Base-by-base conservation (phyloP, 2,797 vertebrate genomes). In the Champsocephalus esox region DNA sequence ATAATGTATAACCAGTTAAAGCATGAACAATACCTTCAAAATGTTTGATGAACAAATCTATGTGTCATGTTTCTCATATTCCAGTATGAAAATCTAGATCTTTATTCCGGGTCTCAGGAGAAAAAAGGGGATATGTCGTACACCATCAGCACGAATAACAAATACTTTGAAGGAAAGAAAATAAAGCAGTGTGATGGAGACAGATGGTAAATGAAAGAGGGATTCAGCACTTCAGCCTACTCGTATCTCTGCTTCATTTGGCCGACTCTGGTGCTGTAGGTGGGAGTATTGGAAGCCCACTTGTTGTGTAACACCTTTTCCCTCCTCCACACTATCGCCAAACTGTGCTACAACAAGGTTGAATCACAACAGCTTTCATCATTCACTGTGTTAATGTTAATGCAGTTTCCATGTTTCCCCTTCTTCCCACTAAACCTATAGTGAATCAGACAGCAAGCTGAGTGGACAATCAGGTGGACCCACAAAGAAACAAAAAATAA, bases 291-390 rank as follows among this genome's bases (percentile, higher is more conserved):
- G 77, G 88, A 87, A 87, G 88, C 88, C 87, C 81, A 84, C 87
- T 89, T 88, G 83, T 93, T 95, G 92, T 88, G 88, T 93, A 92
- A 94, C 89, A 92, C 80, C 77, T 82, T 88, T 78, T 85, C 80
- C 90, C 90, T 90, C 92, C 94, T 92, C 92, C 94, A 87, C 90
- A 87, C 49, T 71, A 86, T 79, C 56, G 34, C 77, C 80, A 86
- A 84, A 87, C 86, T 88, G 73, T 75, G 81, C 74, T 83, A 77
- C 82, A 79, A 73, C 79, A 79, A 77, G 73, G 82, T 85, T 91
- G 84, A 88, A 82, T 91, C 84, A 83, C 85, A 84, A 4, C 60
- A 64, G 80, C 89, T 88, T 89, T 89, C 64, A 87, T 89, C 82
- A 73, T 79, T 34, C 32, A 16, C 14, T 73, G 81, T 75, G 61